phyloP scores from a whole-genome alignment of 64 coral and sea anemone species.

The Actinia tenebrosa region DNA sequence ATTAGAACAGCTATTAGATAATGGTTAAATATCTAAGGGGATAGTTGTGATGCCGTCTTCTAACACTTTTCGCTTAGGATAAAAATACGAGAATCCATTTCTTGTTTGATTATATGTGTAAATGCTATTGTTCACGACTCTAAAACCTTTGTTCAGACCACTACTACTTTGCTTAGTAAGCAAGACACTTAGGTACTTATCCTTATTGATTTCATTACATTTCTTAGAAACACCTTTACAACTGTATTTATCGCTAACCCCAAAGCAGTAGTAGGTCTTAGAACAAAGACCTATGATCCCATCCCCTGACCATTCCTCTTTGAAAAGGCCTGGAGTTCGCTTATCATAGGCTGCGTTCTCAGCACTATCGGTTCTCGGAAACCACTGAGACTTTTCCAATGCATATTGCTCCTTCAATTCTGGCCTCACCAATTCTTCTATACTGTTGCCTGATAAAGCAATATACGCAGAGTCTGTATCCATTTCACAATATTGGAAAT shows the following conservation, averaged over 20 bases:
- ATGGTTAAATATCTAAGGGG: slow-evolving; percentile 40
- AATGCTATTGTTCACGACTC: too few relatives aligned
- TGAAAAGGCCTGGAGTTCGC: slow-evolving; percentile 15
- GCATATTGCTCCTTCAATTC: slow-evolving; percentile 22
- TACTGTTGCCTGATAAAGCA: slow-evolving; percentile 23
- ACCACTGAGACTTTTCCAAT: slow-evolving; percentile 33
- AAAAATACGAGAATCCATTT: too few relatives aligned
- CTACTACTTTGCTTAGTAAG: background rate
- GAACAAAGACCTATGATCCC: too few relatives aligned
- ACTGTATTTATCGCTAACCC: slow-evolving; percentile 13
- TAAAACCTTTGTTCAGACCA: background rate
- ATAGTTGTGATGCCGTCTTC: slow-evolving; percentile 46
- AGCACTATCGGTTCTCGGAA: slow-evolving; percentile 32
- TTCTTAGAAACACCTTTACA: slow-evolving; percentile 22
- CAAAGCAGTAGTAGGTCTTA: background rate
- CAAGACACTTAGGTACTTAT: slow-evolving; percentile 23
- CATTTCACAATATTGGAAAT: background rate
- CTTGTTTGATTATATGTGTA: too few relatives aligned
- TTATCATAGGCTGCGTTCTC: slow-evolving; percentile 35
- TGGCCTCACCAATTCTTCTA: slow-evolving; percentile 36
- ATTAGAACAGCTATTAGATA: too few relatives aligned
- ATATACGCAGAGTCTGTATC: slow-evolving; percentile 16
- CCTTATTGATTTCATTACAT: slow-evolving; percentile 4
- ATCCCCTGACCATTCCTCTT: too few relatives aligned
- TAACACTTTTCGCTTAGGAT: slow-evolving; percentile 26